Evolutionary conservation across 2,113 vertebrate species (phyloP).

Genomic region (Equus przewalskii): DNA sequence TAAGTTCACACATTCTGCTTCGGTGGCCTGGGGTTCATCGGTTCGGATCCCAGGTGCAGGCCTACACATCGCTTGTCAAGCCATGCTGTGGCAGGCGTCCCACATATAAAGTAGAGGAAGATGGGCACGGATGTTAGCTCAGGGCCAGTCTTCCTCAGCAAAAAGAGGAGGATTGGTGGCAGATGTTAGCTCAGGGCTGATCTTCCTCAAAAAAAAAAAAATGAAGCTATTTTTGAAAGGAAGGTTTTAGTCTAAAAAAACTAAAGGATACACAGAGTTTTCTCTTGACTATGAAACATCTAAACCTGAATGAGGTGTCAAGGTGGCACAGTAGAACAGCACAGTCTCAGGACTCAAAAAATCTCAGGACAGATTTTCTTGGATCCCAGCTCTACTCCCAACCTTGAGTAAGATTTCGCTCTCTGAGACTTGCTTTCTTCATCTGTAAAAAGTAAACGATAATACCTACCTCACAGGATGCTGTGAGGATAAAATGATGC

Average conservation of each 20-base stretch:
- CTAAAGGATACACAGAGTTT: neutral
- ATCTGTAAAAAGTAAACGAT: neutral
- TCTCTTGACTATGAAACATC: neutral
- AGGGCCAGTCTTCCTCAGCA: too few species aligned
- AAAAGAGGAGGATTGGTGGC: too few species aligned
- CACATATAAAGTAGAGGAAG: too few species aligned
- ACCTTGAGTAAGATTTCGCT: neutral
- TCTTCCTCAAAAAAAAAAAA: too few species aligned
- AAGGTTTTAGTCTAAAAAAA: neutral
- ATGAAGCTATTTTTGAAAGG: neutral
- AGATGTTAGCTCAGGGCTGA: too few species aligned
- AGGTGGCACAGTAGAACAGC: neutral
- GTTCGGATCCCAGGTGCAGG: too few species aligned
- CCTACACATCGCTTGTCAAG: too few species aligned
- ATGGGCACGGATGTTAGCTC: too few species aligned
- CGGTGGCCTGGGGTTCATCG: too few species aligned
- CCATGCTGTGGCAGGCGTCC: too few species aligned
- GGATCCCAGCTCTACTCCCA: neutral
- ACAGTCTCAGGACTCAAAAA: neutral
- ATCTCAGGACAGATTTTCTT: neutral
- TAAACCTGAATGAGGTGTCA: neutral
- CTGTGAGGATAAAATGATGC: neutral
- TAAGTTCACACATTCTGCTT: too few species aligned
- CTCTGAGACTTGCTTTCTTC: constrained; percentile 44
- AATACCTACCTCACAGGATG: neutral